Evolutionary conservation across 2,113 vertebrate genomes (phyloP).

Genomic region (Ariopsis seemanni): DNA sequence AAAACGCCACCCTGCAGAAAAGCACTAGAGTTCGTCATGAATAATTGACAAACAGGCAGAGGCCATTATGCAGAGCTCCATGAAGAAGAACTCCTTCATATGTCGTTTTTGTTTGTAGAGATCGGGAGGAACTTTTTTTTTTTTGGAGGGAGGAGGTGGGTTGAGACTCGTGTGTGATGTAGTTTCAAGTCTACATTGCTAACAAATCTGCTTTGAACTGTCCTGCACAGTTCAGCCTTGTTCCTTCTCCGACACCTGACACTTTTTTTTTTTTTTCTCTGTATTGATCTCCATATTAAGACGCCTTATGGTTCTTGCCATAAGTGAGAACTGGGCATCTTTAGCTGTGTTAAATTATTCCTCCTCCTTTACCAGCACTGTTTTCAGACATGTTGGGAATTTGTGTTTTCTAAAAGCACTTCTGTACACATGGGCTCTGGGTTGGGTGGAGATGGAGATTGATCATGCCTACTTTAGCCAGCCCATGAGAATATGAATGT

Average conservation of each 20-base stretch:
- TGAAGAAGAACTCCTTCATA: constrained; percentile 59
- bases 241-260: neutral
- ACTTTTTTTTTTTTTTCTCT: neutral
- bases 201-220: neutral
- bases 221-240: neutral
- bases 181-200: neutral
- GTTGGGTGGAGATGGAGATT: constrained; percentile 33
- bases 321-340: constrained; percentile 12
- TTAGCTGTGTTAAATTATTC: constrained; percentile 30
- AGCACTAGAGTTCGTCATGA: constrained; percentile 60
- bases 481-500: constrained; percentile 23
- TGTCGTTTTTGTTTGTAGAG: constrained; percentile 28
- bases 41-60: constrained; percentile 70
- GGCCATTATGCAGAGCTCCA: constrained; percentile 66
- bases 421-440: constrained; percentile 37
- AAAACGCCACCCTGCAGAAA: constrained; percentile 54
- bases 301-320: constrained; percentile 13
- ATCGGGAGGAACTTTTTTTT: neutral
- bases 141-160: too few relatives aligned
- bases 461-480: constrained; percentile 20
- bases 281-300: neutral
- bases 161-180: neutral
- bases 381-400: constrained; percentile 29
- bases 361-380: constrained; percentile 12
- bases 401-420: constrained; percentile 40